Conservation (phyloP, 2,113 vertebrate genomes). For the Calyptomena viridis region DNA sequence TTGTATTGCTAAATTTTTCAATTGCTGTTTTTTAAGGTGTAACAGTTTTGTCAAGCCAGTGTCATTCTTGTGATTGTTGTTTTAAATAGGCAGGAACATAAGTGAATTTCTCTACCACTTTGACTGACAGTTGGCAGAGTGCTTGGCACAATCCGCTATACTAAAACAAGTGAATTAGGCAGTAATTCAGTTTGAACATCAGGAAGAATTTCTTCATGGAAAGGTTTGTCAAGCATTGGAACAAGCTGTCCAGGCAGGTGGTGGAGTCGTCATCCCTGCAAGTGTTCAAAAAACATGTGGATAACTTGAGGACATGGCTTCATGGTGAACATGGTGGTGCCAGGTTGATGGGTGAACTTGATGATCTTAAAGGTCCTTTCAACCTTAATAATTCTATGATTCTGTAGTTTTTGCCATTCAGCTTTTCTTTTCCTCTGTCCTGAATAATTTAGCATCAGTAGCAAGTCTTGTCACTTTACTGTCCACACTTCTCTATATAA, state of each 20-base stretch:
- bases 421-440: neutral
- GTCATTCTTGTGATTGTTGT: neutral
- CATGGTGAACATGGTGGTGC: neutral
- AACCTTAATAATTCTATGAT: neutral
- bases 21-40: neutral
- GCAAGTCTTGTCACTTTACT: neutral
- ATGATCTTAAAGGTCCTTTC: neutral
- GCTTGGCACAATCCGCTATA: neutral
- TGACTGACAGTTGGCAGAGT: conserved; percentile 2
- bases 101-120: neutral
- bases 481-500: neutral
- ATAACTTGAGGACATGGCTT: neutral
- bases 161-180: neutral
- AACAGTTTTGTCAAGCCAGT: conserved; percentile 5
- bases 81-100: neutral
- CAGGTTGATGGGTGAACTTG: neutral
- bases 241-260: neutral
- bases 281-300: rapidly evolving
- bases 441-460: neutral
- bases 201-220: neutral
- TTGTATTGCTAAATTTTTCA: neutral
- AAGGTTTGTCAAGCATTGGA: neutral
- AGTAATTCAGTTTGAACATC: neutral
- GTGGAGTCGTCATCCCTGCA: neutral
- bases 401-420: neutral